A percentile compares a stretch with the other conserved stretches of the same genome.
These are phyloP conservation scores for Epinephelus malabaricus DNA, from an alignment of 2,797 vertebrate species.

Conservation along the genomic window DNA sequence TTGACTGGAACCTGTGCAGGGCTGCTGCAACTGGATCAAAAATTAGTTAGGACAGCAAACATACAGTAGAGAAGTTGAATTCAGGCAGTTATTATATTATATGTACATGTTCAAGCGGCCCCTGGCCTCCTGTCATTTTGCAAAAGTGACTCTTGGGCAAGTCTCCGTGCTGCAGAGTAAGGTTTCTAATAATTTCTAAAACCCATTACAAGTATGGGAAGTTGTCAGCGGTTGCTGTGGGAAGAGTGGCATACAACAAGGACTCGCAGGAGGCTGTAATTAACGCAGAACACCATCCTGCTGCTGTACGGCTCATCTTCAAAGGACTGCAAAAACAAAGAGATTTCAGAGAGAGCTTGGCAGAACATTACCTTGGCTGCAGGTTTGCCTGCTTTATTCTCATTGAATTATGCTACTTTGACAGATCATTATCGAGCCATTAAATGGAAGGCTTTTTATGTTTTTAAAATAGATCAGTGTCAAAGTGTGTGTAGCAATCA, in stretches of 20 bases:
- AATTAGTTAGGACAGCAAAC: too few species aligned
- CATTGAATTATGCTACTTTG: conserved; percentile 2
- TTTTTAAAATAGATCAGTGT: not conserved
- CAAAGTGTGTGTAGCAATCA: not conserved
- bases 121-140: too few species aligned
- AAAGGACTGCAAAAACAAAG: conserved; percentile 26
- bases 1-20: too few species aligned
- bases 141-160: too few species aligned
- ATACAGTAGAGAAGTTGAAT: too few species aligned
- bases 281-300: conserved; percentile 8
- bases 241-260: conserved; percentile 11
- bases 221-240: conserved; percentile 17
- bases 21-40: too few species aligned
- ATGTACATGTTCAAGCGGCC: too few species aligned
- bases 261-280: conserved; percentile 31
- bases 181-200: not conserved
- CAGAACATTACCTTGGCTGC: conserved; percentile 6
- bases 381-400: conserved; percentile 28
- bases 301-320: conserved; percentile 21
- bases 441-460: not conserved
- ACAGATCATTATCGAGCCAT: not conserved
- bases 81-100: too few species aligned
- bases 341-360: conserved; percentile 22
- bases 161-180: not conserved
- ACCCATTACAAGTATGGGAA: not conserved